Evolutionary conservation across 1,140 invertebrate genomes (phyloP).

Genomic region (Cherax destructor): DNA sequence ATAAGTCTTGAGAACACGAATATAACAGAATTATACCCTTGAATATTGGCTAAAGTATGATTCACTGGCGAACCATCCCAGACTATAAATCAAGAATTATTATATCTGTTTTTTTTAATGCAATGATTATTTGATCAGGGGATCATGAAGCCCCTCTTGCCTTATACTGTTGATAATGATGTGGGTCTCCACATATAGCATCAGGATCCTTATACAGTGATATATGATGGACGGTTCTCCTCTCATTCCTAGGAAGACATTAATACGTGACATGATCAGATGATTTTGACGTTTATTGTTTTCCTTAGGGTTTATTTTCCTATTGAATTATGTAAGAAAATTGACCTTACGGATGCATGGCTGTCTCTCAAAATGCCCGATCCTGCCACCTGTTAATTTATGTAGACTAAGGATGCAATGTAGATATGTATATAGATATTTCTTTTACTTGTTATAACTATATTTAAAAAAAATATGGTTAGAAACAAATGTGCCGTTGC

Average conservation of each 20-base stretch:
- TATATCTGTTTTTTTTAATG: no score
- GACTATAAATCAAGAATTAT: no score
- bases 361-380: neutral
- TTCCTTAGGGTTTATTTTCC: neutral
- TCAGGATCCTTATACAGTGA: no score
- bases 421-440: conserved; percentile 17
- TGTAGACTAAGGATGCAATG: conserved; percentile 15
- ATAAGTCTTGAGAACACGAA: no score
- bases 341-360: neutral
- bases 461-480: conserved; percentile 4
- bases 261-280: neutral
- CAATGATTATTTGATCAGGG: no score
- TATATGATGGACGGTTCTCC: neutral
- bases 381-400: neutral
- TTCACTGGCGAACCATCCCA: no score
- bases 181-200: no score
- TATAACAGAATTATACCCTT: no score
- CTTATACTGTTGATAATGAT: no score
- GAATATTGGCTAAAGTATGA: no score
- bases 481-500: neutral
- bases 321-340: neutral
- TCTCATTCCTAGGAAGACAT: neutral
- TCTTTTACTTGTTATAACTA: conserved; percentile 12
- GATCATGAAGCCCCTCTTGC: no score
- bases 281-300: neutral